Percentiles rank a stretch among this genome's conserved stretches.
These are phyloP conservation scores for Machimus rusticus DNA, from an alignment of 2,888 invertebrate species.

Conservation along the genomic window DNA sequence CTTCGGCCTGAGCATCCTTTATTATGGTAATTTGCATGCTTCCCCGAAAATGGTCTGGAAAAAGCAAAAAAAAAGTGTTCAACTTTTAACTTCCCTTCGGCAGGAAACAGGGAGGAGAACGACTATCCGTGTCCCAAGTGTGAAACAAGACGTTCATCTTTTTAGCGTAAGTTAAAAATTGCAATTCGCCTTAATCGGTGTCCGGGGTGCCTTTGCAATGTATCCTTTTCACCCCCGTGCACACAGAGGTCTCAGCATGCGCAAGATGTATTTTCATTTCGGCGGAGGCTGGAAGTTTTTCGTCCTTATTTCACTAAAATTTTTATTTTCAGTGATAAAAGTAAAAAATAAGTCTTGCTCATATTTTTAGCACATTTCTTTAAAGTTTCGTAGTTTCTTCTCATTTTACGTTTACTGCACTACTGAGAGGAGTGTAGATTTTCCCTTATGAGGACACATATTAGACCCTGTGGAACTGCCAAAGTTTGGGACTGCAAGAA, in stretches of 20 bases:
- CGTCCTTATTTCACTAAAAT: background rate
- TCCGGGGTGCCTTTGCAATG: conserved; percentile 13
- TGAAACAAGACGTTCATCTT: conserved; percentile 29
- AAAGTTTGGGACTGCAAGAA: background rate
- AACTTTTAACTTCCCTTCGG: conserved; percentile 1
- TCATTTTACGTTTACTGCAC: background rate
- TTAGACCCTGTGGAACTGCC: background rate
- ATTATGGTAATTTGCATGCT: conserved; percentile 27
- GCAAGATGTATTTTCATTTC: background rate
- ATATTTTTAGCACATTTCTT: background rate
- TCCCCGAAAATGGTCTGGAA: background rate
- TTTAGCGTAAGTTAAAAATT: conserved; percentile 13
- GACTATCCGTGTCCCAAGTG: conserved; percentile 3
- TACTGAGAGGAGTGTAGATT: background rate
- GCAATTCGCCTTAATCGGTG: conserved; percentile 24
- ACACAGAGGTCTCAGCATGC: background rate
- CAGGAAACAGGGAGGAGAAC: background rate
- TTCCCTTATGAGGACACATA: background rate
- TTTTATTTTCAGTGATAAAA: background rate
- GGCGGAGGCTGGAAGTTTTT: background rate
- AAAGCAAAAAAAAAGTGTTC: background rate
- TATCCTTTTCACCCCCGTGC: background rate
- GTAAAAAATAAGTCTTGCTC: background rate
- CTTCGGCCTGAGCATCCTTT: conserved; percentile 7
- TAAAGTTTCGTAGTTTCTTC: background rate